Evolutionary conservation across 2,888 invertebrate genomes (phyloP).

Genomic region (Ethmia dodecea): DNA sequence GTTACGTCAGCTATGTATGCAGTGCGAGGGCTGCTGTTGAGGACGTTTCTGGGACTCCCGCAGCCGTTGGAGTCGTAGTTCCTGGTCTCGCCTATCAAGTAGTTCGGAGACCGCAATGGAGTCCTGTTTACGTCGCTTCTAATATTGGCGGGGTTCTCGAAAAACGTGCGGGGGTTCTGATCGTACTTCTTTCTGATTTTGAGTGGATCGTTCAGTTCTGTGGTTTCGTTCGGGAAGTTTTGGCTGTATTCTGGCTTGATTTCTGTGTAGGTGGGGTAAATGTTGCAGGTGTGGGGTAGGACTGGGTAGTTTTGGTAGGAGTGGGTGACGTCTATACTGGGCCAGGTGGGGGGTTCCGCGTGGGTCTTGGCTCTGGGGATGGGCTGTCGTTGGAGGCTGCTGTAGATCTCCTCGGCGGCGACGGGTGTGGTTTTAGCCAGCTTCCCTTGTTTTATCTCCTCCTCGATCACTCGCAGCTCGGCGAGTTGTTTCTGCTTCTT

Average conservation of each 20-base stretch:
- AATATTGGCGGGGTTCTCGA: conserved; percentile 54
- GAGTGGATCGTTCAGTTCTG: conserved; percentile 30
- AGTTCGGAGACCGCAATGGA: conserved; percentile 50
- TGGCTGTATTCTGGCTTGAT: conserved; percentile 55
- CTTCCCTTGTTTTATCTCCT: conserved; percentile 92
- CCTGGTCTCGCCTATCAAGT: conserved; percentile 40
- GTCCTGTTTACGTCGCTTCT: conserved; percentile 40
- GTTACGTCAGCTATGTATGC: conserved; percentile 35
- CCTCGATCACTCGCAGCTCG: conserved; percentile 86
- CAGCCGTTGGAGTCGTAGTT: conserved; percentile 51
- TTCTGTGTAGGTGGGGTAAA: conserved; percentile 65
- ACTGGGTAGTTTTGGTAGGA: conserved; percentile 70
- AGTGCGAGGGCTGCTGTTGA: conserved; percentile 54
- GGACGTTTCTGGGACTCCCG: conserved; percentile 54
- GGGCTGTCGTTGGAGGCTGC: conserved; percentile 78
- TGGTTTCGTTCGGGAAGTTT: conserved; percentile 31
- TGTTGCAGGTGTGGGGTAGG: conserved; percentile 50
- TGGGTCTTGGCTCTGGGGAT: conserved; percentile 85
- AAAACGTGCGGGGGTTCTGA: conserved; percentile 46
- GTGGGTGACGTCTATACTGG: conserved; percentile 62
- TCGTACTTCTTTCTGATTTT: conserved; percentile 46
- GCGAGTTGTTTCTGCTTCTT: conserved; percentile 93
- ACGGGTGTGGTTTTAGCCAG: conserved; percentile 76
- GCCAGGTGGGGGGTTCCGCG: conserved; percentile 75
- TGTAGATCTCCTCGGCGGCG: conserved; percentile 75